These are phyloP conservation scores for Tolypeutes matacus DNA, from an alignment of 2,797 vertebrate species.

Conservation along the genomic window DNA sequence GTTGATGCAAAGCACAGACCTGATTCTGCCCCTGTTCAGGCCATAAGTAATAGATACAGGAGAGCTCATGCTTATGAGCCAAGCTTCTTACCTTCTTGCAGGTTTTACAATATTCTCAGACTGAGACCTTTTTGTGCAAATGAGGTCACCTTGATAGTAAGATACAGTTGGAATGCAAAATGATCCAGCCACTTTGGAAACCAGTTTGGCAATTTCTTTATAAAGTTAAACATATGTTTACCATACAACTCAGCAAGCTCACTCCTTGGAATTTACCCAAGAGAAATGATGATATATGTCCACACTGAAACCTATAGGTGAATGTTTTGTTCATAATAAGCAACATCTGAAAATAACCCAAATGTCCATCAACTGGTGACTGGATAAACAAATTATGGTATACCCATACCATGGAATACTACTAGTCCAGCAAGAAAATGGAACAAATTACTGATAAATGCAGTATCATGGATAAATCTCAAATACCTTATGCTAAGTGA, in stretches of 20 bases:
- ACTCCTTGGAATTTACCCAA: background rate
- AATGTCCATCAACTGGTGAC: background rate
- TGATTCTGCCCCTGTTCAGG: background rate
- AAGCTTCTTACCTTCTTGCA: background rate
- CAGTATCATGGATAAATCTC: background rate
- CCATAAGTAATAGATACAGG: background rate
- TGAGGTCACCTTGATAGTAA: background rate
- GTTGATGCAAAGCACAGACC: constrained; percentile 12
- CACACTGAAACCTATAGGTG: background rate
- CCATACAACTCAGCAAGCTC: background rate
- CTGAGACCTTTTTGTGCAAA: background rate
- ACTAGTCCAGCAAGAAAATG: background rate
- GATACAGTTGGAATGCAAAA: background rate
- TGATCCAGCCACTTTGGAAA: constrained; percentile 4
- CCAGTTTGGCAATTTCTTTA: background rate
- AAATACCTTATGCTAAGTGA: background rate
- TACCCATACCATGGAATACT: background rate
- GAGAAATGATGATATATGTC: background rate
- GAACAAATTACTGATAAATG: background rate
- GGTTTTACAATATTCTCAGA: background rate
- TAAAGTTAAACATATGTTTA: background rate
- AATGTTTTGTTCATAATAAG: background rate
- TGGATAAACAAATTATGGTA: background rate
- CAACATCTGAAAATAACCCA: background rate
- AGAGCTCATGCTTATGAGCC: background rate